Evolutionary conservation across 1,140 invertebrate species (phyloP).

Genomic region (Bradynema listronoti): DNA sequence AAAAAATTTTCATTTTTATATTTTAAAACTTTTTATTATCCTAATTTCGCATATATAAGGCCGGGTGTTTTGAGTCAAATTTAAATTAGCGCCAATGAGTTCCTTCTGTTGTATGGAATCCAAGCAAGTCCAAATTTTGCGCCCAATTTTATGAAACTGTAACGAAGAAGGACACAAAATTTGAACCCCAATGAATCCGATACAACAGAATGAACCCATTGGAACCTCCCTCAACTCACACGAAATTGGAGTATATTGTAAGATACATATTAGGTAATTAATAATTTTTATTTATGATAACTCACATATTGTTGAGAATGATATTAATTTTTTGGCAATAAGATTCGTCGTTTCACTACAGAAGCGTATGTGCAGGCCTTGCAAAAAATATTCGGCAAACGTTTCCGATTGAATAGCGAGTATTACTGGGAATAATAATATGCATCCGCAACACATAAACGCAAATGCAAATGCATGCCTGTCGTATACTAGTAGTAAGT

Average conservation of each 20-base stretch:
- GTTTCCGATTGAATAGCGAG: constrained; percentile 50
- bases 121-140: too few relatives aligned
- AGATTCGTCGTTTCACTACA: not conserved
- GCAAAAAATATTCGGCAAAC: constrained; percentile 48
- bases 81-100: too few relatives aligned
- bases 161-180: not conserved
- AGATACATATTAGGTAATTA: too few relatives aligned
- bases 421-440: constrained; percentile 46
- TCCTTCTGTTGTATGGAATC: too few relatives aligned
- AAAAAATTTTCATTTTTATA: too few relatives aligned
- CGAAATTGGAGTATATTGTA: too few relatives aligned
- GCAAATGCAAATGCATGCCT: constrained; percentile 51
- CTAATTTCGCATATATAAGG: too few relatives aligned
- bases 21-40: too few relatives aligned
- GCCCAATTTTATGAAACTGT: too few relatives aligned
- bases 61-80: too few relatives aligned
- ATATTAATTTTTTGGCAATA: not conserved
- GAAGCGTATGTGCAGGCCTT: constrained; percentile 16
- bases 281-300: too few relatives aligned
- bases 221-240: not conserved
- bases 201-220: not conserved
- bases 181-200: not conserved
- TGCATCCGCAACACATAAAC: constrained; percentile 46
- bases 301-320: constrained; percentile 10
- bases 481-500: constrained; percentile 16